Evolutionary conservation across 1,140 invertebrate genomes (phyloP), one percentile per base, ranked within the genome.

Genomic region (Ceratina australensis): DNA sequence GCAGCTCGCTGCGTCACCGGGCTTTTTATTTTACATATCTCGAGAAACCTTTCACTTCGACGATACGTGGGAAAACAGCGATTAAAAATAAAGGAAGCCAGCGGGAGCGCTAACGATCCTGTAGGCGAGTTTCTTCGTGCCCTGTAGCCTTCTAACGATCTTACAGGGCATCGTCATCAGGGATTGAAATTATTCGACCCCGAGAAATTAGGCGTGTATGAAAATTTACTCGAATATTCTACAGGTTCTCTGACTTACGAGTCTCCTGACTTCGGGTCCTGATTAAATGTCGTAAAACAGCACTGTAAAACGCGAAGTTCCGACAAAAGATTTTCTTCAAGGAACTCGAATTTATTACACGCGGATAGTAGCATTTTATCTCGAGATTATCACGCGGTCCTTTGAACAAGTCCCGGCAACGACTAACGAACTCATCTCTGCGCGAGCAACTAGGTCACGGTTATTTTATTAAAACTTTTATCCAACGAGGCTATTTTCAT

Each of bases 31-130:
- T 67, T 67, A 42, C 33, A 42, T 42, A 67, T 75, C 24, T 4
- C 24, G 22, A 59, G 73, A 49, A 75, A 68, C 73, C 64, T 75
- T 75, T 75, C 73, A 75, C 73, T 75, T 67, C 20, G 22, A 68
- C 54, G 64, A 22, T 59, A 60, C 73, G 64, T 75, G 73, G 73
- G 73, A 74, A 67, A 75, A 75, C 73, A n/a, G 73, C 52, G 73
- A 75, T 75, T 68, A 75, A 75, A 68, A 75, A 75, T 75, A 75
- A 75, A 75, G 47, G 54, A 75, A 50, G 33, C 73, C 33, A 18
- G 64, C 72, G 72, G n/a, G 52, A 22, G 22, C 72, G 33, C 54
- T 74, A 74, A 67, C 64, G 73, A 68, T 68, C 22, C 56, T 22
- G 64, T 22, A 47, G 22, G 15, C 24, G 20, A 59, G 22, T 47